phyloP scores from a whole-genome alignment of 2,797 vertebrate genomes.

The Chaetophractus vellerosus region DNA sequence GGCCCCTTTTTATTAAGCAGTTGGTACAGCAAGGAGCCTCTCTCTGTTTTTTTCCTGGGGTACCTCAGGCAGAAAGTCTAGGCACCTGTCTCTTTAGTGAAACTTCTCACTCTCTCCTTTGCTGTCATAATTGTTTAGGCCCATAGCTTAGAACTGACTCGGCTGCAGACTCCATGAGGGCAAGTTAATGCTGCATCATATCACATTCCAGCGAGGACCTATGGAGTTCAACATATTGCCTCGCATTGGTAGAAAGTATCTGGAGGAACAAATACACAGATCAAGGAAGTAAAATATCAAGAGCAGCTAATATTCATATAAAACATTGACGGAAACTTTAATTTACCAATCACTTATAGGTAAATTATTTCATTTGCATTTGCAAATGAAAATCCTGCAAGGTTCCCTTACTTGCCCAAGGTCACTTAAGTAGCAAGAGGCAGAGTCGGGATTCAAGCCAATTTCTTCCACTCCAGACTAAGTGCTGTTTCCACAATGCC shows the following conservation, averaged over 20 bases:
- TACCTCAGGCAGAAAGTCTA: background rate
- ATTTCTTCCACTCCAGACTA: background rate
- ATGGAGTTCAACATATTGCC: background rate
- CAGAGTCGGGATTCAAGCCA: background rate
- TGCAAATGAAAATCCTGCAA: conserved; percentile 45
- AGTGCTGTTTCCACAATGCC: background rate
- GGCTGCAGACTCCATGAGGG: background rate
- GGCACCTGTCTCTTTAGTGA: background rate
- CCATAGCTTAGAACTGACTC: background rate
- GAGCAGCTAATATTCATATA: background rate
- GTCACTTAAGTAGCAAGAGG: background rate
- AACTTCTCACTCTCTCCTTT: background rate
- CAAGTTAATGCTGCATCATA: background rate
- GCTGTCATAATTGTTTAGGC: background rate
- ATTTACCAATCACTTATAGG: background rate
- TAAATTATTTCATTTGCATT: conserved; percentile 1
- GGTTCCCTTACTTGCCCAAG: background rate
- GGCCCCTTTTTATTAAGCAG: background rate
- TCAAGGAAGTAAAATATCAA: background rate
- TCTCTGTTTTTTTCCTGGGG: background rate
- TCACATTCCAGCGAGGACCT: background rate
- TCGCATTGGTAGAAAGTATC: background rate
- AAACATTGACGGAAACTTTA: background rate
- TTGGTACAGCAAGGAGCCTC: background rate
- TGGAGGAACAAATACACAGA: background rate